Evolutionary conservation across 2,113 vertebrate genomes (phyloP).

Genomic region (Aptenodytes patagonicus): DNA sequence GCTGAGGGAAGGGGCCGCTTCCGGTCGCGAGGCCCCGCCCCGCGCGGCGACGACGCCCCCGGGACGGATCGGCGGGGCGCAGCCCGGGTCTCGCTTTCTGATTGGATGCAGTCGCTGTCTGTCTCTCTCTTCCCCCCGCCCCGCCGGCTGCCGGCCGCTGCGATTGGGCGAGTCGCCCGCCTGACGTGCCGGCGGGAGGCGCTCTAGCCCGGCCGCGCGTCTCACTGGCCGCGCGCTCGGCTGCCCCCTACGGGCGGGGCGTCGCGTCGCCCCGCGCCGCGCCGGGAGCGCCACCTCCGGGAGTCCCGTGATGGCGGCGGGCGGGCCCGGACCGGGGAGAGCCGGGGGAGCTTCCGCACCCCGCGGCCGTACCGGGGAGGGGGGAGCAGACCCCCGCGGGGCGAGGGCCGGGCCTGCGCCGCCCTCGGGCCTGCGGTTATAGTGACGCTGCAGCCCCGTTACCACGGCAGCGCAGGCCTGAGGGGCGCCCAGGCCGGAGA

Average conservation of each 20-base stretch:
- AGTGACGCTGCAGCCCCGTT: background rate
- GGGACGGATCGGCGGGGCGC: no score
- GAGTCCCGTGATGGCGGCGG: background rate
- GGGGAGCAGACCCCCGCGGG: background rate
- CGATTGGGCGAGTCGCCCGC: no score
- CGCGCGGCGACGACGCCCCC: no score
- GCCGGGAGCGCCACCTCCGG: background rate
- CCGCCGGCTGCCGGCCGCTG: no score
- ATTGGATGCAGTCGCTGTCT: no score
- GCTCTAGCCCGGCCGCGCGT: no score
- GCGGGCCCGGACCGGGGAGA: accelerated
- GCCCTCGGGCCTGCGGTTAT: background rate
- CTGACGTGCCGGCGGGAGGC: no score
- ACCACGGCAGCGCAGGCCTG: accelerated
- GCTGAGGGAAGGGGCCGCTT: no score
- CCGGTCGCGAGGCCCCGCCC: no score
- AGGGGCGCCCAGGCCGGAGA: background rate
- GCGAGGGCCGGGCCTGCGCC: background rate
- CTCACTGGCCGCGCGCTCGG: background rate
- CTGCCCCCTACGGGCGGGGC: background rate
- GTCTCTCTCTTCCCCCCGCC: no score
- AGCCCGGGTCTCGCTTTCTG: no score
- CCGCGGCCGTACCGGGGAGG: background rate
- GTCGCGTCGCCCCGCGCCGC: accelerated
- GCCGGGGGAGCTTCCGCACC: no score